These are phyloP conservation scores for Ceyx erithaca DNA, from an alignment of 2,797 vertebrate genomes.

Conservation along the genomic window DNA sequence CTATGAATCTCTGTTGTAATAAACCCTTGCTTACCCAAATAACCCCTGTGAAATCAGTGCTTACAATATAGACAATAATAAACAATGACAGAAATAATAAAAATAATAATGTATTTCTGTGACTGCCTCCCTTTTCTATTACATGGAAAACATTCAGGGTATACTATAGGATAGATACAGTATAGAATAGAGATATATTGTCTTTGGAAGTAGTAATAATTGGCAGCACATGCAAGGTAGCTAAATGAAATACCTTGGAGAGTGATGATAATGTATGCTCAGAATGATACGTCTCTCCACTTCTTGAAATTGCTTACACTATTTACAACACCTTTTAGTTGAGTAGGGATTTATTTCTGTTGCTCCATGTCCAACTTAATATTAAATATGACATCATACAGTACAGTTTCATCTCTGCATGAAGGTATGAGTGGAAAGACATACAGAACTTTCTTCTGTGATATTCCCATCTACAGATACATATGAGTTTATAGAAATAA, in stretches of 20 bases:
- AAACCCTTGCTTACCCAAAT: neutral
- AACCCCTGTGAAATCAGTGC: neutral
- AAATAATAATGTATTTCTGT: neutral
- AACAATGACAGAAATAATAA: neutral
- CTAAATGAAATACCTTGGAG: neutral
- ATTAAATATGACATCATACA: neutral
- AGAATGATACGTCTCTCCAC: neutral
- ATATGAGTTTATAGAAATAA: constrained; percentile 53
- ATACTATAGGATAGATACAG: neutral
- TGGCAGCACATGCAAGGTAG: neutral
- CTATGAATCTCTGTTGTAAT: neutral
- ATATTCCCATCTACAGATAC: constrained; percentile 35
- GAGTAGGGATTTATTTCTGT: neutral
- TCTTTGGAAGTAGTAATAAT: neutral
- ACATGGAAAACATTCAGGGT: neutral
- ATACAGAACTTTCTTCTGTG: constrained; percentile 17
- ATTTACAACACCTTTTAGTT: neutral
- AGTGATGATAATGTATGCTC: neutral
- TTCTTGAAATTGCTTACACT: neutral
- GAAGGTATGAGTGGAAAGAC: constrained; percentile 14
- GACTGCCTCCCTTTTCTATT: neutral
- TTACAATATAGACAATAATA: neutral
- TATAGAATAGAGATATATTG: neutral
- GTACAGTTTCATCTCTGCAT: neutral
- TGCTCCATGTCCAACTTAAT: neutral